Base-by-base conservation (phyloP, 2,888 invertebrate genomes). In the Galeopsomyia nigrocyanea region DNA sequence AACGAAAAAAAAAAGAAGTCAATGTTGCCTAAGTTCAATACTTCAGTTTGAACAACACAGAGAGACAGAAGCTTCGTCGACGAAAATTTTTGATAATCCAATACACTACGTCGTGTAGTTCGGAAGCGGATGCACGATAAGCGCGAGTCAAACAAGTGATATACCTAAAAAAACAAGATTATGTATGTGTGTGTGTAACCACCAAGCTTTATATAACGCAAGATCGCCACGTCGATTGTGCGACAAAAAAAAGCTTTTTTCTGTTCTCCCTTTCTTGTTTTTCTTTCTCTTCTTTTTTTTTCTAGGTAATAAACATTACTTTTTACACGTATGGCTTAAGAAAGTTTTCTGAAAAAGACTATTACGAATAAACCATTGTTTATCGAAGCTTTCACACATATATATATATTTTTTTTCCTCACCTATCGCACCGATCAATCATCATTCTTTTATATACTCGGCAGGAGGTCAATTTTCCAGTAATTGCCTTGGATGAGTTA, bases 341-440 rank as follows among this genome's bases (percentile, higher is more conserved):
- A 70, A 70, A 26, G 26, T 26, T 26, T 67, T 73, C 69, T 69
- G 17, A 69, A 66, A 69, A 66, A 51, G 46, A 66, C 63, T 67
- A 73, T 66, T 70, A 39, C 39, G 39, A 74, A 70, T 74, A 74
- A 74, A 74, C 63, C 26, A 74, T 64, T 58, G 74, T 74, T 74
- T 74, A 66, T 74, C 60, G 69, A 61, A 31, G 66, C 66, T 66
- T 53, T 60, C 19, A 3, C 17, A 19, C 16, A 19, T 53, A 10
- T 17, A 22, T 50, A 1, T 3, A 39, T 22, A 21, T 3, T 31
- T 46, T 68, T 47, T 21, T 22, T 55, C n/a, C 47, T 49, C 19
- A 60, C 46, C 39, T 39, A 39, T 26, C 2, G 2, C 5, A 26
- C 26, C 26, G 5, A 26, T 26, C 39, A 7, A 39, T 13, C 39